Base-by-base conservation (phyloP, 35 echinoderm and acorn worm genomes). In the Lytechinus pictus region DNA sequence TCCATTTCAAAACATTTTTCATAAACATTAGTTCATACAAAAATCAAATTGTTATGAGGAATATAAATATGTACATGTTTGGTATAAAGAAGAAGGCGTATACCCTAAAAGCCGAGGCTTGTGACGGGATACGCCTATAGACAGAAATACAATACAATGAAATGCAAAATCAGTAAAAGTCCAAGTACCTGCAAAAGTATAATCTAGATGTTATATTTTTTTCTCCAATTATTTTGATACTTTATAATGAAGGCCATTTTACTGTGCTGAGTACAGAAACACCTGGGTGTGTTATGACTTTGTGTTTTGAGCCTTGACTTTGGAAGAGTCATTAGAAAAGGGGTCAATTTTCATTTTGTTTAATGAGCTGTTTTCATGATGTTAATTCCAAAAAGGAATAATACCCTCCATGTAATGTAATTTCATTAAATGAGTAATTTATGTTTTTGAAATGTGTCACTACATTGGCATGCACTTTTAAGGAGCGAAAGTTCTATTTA, bases 281-380 rank as follows among this genome's bases (percentile, higher is more conserved):
- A 79, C 16, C 66, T 79, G 66, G 66, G n/a, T 79, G 66, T 58
- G 12, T 24, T 24, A 79, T 7, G 16, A 79, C 19, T 79, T 79
- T 79, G 66, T 79, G 66, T 79, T 79, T 79, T 79, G 66, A 79
- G n/a, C 66, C 66, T 79, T 79, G 66, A 79, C 66, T 79, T 79
- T n/a, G 8, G 16, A 79, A 79, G 6, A 79, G 5, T 79, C 19
- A 21, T 71, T 71, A 24, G 61, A 79, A 79, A 79, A 79, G 19
- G 33, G 33, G 66, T 79, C 66, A 79, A 2, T 79, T 14, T 79
- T 24, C 66, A 79, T 79, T 24, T 24, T 6, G 5, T 79, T 24
- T 79, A 24, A 79, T 79, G 66, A 79, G 66, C 66, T 79, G 19
- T 24, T 79, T 79, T 19, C 66, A 79, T 79, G 66, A 79, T n/a